Base-by-base conservation (phyloP, 2,888 invertebrate genomes). In the Nasonovia ribisnigri region DNA sequence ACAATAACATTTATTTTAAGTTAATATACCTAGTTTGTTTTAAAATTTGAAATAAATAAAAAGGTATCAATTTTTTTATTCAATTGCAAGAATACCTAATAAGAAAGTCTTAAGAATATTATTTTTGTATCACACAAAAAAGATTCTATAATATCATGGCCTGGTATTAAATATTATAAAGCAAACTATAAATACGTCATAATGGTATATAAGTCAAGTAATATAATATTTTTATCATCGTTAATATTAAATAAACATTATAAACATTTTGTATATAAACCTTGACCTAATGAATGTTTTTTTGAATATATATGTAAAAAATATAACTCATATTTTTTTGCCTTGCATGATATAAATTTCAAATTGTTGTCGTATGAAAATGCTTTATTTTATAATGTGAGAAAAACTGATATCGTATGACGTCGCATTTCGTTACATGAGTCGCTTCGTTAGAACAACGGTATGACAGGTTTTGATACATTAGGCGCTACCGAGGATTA, bases 381-480 rank as follows among this genome's bases (percentile, higher is more conserved):
- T 26, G 4, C 57, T 29, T 88, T 54, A 54, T 88, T 42, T 42
- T 54, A 46, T 86, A 26, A 36, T 77, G 5, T 20, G 36, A 20
- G 77, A 36, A 43, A 90, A 48, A 36, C 46, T 36, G 67, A 48
- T 90, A 51, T 48, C 36, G 6, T n/a, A 84, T 84, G 51, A 54
- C 51, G 77, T 88, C 77, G 26, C 46, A n/a, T 57, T 88, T 77
- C 29, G 51, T 92, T 84, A 54, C 1, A 54, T 29, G 29, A 77
- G 48, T 88, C 77, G 24, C 20, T 67, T 54, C 24, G 42, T 92
- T 48, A 36, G 26, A 86, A 92, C 51, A 88, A 67, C 16, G 67
- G 48, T 42, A 48, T 51, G 92, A 92, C 88, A 77, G 88, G 88
- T 87, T 92, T 88, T 91, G 57, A 86, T 91, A 91, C 43, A 84